A percentile compares a stretch with the other conserved stretches of the same genome.
These are phyloP conservation scores for Cyanistes caeruleus DNA, from an alignment of 2,113 vertebrate species.

Conservation along the genomic window DNA sequence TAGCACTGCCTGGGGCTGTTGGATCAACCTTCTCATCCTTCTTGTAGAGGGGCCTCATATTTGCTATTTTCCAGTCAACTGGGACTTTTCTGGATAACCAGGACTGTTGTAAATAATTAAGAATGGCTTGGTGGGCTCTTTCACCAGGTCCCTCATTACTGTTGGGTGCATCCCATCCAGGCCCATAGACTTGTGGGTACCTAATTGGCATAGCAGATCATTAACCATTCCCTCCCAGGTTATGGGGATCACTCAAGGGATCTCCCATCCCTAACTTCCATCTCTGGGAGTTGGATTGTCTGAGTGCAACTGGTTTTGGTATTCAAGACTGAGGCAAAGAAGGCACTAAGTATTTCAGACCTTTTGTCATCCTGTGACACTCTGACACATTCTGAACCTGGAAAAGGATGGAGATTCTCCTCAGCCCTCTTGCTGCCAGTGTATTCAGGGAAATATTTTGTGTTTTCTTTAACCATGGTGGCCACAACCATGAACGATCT, in stretches of 20 bases:
- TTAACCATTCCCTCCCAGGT: not conserved
- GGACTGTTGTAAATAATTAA: not conserved
- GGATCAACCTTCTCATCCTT: accelerated
- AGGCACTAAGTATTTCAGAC: not conserved
- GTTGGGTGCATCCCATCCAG: too few species aligned
- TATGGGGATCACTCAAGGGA: not conserved
- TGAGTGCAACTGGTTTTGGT: not conserved
- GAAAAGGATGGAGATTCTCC: not conserved
- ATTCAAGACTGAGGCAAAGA: not conserved
- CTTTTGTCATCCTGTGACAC: not conserved
- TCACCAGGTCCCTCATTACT: not conserved
- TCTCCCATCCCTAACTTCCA: not conserved
- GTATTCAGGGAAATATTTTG: not conserved
- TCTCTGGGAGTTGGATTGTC: not conserved
- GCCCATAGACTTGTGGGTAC: not conserved
- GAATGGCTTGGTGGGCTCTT: not conserved
- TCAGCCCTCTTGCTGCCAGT: not conserved
- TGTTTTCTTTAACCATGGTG: not conserved
- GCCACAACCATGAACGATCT: not conserved
- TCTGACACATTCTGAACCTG: not conserved
- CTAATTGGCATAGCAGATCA: not conserved
- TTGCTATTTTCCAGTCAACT: not conserved
- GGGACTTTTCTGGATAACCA: not conserved
- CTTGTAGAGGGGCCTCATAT: not conserved
- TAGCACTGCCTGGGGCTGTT: not conserved